A percentile compares a stretch with the other conserved stretches of the same genome.
phyloP scores from a whole-genome alignment of 2,888 invertebrate species.

The Eilema griseolum region DNA sequence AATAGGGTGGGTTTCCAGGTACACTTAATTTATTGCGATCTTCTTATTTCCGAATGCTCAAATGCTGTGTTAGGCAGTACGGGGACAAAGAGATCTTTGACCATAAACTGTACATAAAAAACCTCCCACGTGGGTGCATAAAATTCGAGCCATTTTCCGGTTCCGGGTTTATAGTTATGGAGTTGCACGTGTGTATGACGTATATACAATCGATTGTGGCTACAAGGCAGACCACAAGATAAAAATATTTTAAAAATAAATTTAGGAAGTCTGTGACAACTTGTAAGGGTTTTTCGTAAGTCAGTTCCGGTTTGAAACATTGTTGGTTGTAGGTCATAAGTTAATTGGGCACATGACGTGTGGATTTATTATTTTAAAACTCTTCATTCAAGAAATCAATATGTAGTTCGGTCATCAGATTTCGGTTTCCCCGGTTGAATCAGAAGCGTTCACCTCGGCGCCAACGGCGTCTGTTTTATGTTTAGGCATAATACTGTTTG shows the following conservation, averaged over 20 bases:
- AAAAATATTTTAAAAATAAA: constrained; percentile 1
- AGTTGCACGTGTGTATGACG: background rate
- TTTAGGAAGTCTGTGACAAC: constrained; percentile 1
- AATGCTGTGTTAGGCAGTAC: background rate
- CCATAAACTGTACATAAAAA: background rate
- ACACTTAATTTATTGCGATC: background rate
- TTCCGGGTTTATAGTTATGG: background rate
- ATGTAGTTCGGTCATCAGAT: background rate
- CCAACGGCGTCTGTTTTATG: background rate
- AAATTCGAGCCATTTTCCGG: background rate
- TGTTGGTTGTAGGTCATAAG: background rate
- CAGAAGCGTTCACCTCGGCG: background rate
- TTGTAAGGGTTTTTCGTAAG: constrained; percentile 7
- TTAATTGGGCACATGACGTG: background rate
- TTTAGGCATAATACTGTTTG: background rate
- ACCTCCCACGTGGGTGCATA: background rate
- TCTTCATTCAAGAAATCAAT: background rate
- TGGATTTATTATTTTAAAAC: background rate
- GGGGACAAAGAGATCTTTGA: background rate
- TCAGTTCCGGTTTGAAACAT: constrained; percentile 6
- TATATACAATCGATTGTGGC: background rate
- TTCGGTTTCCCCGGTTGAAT: background rate
- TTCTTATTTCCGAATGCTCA: background rate
- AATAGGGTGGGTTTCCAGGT: background rate
- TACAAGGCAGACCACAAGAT: background rate